Conservation (phyloP, 2,888 invertebrate genomes). For the Polydrusus pterygomalis region DNA sequence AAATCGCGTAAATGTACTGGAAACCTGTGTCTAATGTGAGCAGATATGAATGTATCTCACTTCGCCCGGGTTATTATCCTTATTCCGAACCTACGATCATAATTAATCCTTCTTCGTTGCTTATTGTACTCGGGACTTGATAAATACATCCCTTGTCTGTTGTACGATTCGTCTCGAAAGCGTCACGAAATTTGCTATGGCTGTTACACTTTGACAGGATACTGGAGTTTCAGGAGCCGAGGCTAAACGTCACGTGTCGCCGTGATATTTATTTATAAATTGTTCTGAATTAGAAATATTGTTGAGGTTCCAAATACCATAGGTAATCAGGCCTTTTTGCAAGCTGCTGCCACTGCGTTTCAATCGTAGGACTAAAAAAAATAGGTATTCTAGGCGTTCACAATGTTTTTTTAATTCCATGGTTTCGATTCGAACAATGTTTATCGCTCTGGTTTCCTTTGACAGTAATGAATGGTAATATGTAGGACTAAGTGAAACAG, state of each 20-base stretch:
- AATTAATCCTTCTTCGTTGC: constrained; percentile 28
- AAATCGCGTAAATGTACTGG: constrained; percentile 34
- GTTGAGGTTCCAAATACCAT: no score
- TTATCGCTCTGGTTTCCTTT: no score
- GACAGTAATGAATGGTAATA: no score
- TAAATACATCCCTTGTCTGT: constrained; percentile 30
- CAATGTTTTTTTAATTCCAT: no score
- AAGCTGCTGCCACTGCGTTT: no score
- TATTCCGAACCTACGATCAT: constrained; percentile 11
- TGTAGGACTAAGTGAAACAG: no score
- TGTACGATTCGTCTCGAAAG: background rate
- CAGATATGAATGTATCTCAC: constrained; percentile 21
- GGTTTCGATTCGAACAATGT: no score
- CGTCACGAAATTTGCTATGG: background rate
- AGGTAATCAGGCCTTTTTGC: no score
- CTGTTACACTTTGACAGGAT: constrained; percentile 11
- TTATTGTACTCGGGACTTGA: constrained; percentile 21
- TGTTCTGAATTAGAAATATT: no score
- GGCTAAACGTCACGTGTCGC: background rate
- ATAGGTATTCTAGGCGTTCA: no score
- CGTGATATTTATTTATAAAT: no score
- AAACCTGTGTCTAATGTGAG: constrained; percentile 25
- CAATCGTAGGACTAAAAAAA: no score
- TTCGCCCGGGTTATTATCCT: constrained; percentile 20
- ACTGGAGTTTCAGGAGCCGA: background rate